Conservation (phyloP, 2,888 invertebrate genomes). For the Hyposoter dolosus region DNA sequence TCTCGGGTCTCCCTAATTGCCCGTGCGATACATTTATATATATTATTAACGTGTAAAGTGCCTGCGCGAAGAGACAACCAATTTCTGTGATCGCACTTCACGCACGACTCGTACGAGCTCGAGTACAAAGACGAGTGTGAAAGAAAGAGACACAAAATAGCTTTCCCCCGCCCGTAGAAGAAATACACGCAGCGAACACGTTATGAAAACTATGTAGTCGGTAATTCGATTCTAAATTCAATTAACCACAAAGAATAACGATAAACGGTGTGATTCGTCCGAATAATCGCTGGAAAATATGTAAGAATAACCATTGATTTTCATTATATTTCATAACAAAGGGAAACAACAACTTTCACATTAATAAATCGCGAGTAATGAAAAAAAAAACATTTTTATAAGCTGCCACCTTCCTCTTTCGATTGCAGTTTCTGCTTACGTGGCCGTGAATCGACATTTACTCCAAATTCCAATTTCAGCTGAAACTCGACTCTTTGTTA, state of each 20-base stretch:
- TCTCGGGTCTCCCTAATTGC: conserved; percentile 5
- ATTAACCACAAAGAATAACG: conserved; percentile 19
- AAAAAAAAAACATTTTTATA: conserved; percentile 13
- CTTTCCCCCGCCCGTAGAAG: conserved; percentile 19
- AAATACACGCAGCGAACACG: conserved; percentile 9
- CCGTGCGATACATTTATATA: conserved; percentile 15
- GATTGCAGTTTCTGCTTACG: conserved; percentile 54
- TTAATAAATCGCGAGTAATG: not conserved
- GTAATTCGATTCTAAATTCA: conserved; percentile 34
- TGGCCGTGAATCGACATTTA: conserved; percentile 64
- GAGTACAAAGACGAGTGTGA: conserved; percentile 1
- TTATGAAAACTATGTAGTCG: conserved; percentile 39
- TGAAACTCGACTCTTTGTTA: not conserved
- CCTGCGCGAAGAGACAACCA: conserved; percentile 35
- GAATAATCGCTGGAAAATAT: conserved; percentile 44
- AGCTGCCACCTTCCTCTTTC: conserved; percentile 5
- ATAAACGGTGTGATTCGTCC: conserved; percentile 38
- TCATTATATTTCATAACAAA: not conserved
- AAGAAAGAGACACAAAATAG: conserved; percentile 1
- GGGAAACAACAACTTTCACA: not conserved
- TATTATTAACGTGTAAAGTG: conserved; percentile 2
- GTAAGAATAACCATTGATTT: conserved; percentile 35
- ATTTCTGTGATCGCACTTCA: conserved; percentile 18
- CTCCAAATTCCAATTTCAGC: conserved; percentile 23
- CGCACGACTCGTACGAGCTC: not conserved